These are phyloP conservation scores for Eidolon dupreanum DNA, from an alignment of 2,797 vertebrate species.

Conservation along the genomic window DNA sequence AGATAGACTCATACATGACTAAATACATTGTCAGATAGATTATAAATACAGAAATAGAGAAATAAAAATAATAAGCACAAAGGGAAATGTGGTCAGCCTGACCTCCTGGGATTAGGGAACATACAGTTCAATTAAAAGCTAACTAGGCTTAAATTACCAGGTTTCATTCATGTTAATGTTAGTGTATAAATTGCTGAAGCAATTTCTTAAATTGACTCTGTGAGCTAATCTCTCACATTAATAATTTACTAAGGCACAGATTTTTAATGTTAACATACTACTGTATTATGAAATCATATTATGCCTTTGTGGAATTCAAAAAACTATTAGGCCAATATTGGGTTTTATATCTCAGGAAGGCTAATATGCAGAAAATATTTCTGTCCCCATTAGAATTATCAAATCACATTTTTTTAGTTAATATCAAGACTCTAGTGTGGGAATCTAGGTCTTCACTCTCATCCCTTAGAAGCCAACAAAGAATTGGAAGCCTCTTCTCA, in stretches of 20 bases:
- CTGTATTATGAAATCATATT: constrained; percentile 21
- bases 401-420: constrained; percentile 10
- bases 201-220: constrained; percentile 36
- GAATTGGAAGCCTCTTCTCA: background rate
- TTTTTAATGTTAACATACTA: constrained; percentile 25
- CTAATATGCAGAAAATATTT: constrained; percentile 36
- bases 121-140: constrained; percentile 36
- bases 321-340: background rate
- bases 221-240: constrained; percentile 52
- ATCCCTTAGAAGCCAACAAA: background rate
- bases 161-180: constrained; percentile 2
- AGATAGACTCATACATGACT: background rate
- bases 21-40: background rate
- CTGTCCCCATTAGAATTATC: background rate
- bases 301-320: constrained; percentile 31
- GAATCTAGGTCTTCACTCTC: background rate
- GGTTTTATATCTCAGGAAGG: background rate
- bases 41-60: background rate
- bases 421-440: background rate
- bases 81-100: background rate
- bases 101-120: background rate
- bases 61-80: background rate
- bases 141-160: background rate
- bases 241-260: constrained; percentile 40
- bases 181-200: constrained; percentile 32